These are phyloP conservation scores for Petrolisthes manimaculis DNA, from an alignment of 2,888 invertebrate genomes.

Conservation along the genomic window DNA sequence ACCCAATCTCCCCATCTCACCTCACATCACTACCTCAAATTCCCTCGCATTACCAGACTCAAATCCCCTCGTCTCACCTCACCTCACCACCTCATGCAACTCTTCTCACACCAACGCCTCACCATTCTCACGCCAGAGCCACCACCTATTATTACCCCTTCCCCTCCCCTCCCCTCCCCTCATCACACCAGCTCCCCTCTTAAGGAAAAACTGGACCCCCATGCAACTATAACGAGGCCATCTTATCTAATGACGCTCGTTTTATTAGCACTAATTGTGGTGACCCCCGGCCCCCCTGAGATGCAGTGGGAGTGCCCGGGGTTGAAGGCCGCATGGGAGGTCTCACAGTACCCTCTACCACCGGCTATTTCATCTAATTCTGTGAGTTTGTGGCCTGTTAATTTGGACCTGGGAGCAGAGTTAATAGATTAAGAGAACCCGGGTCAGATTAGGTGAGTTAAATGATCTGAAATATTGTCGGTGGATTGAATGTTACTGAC, in stretches of 20 bases:
- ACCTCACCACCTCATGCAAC: background rate
- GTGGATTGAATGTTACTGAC: too few relatives aligned
- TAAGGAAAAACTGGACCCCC: background rate
- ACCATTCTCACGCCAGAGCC: too few relatives aligned
- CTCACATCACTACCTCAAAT: background rate
- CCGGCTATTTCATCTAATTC: too few relatives aligned
- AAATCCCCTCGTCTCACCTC: background rate
- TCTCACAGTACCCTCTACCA: too few relatives aligned
- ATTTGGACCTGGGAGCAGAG: too few relatives aligned
- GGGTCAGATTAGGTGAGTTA: too few relatives aligned
- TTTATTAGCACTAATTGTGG: slow-evolving; percentile 19
- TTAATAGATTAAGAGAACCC: too few relatives aligned
- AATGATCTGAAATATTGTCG: too few relatives aligned
- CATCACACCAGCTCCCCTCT: background rate
- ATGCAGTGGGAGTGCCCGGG: too few relatives aligned
- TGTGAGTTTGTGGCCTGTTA: too few relatives aligned
- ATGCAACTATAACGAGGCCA: background rate
- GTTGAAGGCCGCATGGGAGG: background rate
- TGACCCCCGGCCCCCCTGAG: background rate
- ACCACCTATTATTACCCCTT: background rate
- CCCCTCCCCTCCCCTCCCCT: too few relatives aligned
- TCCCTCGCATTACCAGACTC: background rate
- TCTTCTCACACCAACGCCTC: too few relatives aligned
- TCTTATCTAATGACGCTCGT: slow-evolving; percentile 17
- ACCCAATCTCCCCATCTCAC: background rate